Percentiles rank a stretch among this genome's conserved stretches.
Conservation (phyloP, 1,140 invertebrate species). For the Caenorhabditis elegans region WBcel235 BX284606.5:14605501-14606000, state of each 20-base stretch:
- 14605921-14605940: background rate
- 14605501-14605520: too few relatives aligned
- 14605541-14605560: too few relatives aligned
- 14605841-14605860: conserved; percentile 23
- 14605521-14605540: too few relatives aligned
- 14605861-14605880: conserved; percentile 37
- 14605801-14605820: background rate
- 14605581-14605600: too few relatives aligned
- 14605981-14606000: background rate
- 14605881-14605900: background rate
- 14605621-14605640: too few relatives aligned
- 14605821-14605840: background rate
- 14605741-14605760: background rate
- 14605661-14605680: background rate
- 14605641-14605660: background rate
- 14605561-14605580: too few relatives aligned
- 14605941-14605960: background rate
- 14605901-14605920: background rate
- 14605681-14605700: background rate
- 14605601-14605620: too few relatives aligned
- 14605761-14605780: conserved; percentile 35
- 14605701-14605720: background rate
- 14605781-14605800: conserved; percentile 42
- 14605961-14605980: conserved; percentile 38
- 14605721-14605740: background rate